Evolutionary conservation across 2,797 vertebrate genomes (phyloP), one percentile per base, ranked within the genome.

Genomic region (Phoeniculus purpureus): DNA sequence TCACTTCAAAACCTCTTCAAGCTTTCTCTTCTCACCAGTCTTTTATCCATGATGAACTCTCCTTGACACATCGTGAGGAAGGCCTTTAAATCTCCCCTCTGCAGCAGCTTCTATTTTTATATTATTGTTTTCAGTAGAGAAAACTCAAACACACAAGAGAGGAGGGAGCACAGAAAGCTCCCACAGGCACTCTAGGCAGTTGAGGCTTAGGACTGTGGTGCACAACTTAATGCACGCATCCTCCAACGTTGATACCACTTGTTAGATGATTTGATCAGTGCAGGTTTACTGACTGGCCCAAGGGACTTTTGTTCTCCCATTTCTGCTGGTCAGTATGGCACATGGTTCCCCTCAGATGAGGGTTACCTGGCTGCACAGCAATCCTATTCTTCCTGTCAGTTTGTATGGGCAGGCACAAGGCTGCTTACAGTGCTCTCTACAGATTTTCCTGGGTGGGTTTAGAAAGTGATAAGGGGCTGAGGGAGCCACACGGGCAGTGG

Each of bases 171-270:
- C 8, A 74, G 40, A 87, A 89, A 75, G 29, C 16, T 70, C 62
- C 8, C 1, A 2, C 12, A 64, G 40, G 26, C 25, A 45, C 7
- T 45, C 27, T n/a, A 29, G n/a, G 31, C 0, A 1, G 31, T 26
- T 20, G 58, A 65, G 19, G 51, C 13, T 81, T 40, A 82, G 40
- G 27, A 71, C 31, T 23, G 34, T 23, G 54, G 64, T 29, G 37
- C 23, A 43, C 1, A 3, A 64, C 14, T 47, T 21, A 43, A n/a
- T 56, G 22, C 50, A 67, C 29, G 14, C 3, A 10, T 51, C 13
- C 73, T 78, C 17, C 51, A 61, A 4, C 27, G 77, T 3, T 67
- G 40, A 1, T n/a, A 72, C 19, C 56, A 43, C 15, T n/a, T n/a
- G 11, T 31, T 73, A 73, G 32, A 56, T 0, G 0, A 31, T 47